phyloP scores from a whole-genome alignment of 2,113 vertebrate species.

The Lampris megalopsis region DNA sequence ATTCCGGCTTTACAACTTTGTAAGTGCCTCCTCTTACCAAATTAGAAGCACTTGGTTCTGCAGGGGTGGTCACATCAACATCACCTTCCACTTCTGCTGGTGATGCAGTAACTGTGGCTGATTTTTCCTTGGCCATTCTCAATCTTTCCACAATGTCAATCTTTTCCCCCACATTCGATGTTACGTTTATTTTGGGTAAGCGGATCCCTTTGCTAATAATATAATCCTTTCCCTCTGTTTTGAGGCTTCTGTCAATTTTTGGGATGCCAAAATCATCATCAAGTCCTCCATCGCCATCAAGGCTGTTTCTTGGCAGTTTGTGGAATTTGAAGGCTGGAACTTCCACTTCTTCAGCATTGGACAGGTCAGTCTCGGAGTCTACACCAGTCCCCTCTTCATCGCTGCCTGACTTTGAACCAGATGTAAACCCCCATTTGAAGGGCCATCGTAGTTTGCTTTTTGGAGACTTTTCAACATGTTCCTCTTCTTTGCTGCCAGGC shows the following conservation, averaged over 20 bases:
- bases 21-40: constrained; percentile 72
- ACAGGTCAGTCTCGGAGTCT: constrained; percentile 32
- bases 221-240: constrained; percentile 47
- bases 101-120: background rate
- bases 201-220: constrained; percentile 63
- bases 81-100: constrained; percentile 36
- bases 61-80: constrained; percentile 10
- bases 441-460: constrained; percentile 67
- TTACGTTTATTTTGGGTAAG: constrained; percentile 53
- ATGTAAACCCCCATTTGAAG: constrained; percentile 59
- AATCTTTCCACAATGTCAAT: constrained; percentile 77
- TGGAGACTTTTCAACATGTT: constrained; percentile 40
- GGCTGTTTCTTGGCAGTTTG: constrained; percentile 53
- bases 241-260: constrained; percentile 49
- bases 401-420: constrained; percentile 23
- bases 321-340: constrained; percentile 78
- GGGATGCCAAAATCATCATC: constrained; percentile 11
- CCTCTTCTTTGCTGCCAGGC: constrained; percentile 16
- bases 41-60: constrained; percentile 37
- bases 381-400: constrained; percentile 18
- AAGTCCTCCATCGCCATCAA: constrained; percentile 24
- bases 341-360: constrained; percentile 31
- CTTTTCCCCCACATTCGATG: constrained; percentile 36
- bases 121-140: constrained; percentile 60
- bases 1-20: constrained; percentile 70